Base-by-base conservation (phyloP, 2,888 invertebrate species). In the Tupiocoris notatus region DNA sequence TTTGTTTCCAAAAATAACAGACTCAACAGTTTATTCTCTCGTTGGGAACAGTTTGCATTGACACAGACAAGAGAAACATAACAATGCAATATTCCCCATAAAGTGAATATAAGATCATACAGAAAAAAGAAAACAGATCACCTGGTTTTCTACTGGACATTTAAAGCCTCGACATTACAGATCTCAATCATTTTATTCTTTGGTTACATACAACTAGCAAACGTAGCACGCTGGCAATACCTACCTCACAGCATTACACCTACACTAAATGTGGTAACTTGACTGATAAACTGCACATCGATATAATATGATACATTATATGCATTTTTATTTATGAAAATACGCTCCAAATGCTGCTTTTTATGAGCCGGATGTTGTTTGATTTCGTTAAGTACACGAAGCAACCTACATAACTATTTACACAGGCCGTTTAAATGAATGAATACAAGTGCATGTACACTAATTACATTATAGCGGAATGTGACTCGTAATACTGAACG, bases 1-100 rank as follows among this genome's bases (percentile, higher is more conserved):
- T 9, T 22, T 22, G 56, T 67, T 67, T 57, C 67, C 67, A 67
- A 67, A 67, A 67, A 67, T 67, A 67, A 57, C 12, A 65, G 65
- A 54, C 18, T 54, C 67, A 57, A 57, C 67, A 25, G 22, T 66
- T 67, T 67, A 67, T 67, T 67, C 39, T 39, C 56, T 56, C 67
- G 21, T 16, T 67, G 67, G 57, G 56, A 54, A 67, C 39, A 39
- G 39, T 39, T 39, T 39, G 3, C 39, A 39, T 39, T 39, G 39
- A 39, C n/a, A n/a, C n/a, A n/a, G n/a, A n/a, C 3, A 39, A 39
- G 6, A 12, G 39, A 39, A 39, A 39, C 39, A 39, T 39, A 39
- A 39, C 39, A 39, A 39, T 39, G 39, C 3, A 12, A 39, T 39
- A 7, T 39, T 39, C 12, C 39, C 12, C 39, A 12, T 39, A 39